Conservation (phyloP, 2,888 invertebrate species). For the Nomada goodeniana region DNA sequence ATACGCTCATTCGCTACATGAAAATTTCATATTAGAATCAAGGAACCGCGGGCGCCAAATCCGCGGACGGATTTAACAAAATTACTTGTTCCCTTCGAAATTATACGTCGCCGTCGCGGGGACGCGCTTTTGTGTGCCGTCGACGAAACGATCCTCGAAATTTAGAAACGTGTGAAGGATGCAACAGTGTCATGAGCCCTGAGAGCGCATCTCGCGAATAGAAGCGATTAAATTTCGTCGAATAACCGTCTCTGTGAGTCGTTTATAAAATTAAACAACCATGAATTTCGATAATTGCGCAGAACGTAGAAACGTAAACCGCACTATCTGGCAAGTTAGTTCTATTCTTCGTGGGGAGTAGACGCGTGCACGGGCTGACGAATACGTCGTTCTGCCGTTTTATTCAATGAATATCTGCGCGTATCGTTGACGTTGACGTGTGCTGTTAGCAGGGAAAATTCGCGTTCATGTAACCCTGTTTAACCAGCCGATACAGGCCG, state of each 20-base stretch:
- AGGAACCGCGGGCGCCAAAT: no score
- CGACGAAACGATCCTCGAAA: no score
- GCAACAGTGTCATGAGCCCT: not conserved
- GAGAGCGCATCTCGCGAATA: not conserved
- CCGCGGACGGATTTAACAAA: no score
- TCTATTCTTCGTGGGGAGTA: constrained; percentile 16
- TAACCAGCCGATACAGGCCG: constrained; percentile 34
- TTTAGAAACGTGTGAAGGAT: not conserved
- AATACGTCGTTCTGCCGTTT: constrained; percentile 48
- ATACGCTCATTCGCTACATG: no score
- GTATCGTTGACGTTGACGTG: constrained; percentile 45
- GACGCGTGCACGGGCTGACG: constrained; percentile 18
- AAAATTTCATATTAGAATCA: no score
- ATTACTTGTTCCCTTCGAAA: no score
- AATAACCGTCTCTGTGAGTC: no score
- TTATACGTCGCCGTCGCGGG: no score
- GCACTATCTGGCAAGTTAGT: constrained; percentile 30
- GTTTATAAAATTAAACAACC: not conserved
- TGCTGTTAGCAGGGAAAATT: constrained; percentile 50
- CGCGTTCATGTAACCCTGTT: constrained; percentile 47
- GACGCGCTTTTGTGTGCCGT: no score
- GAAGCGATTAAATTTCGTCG: constrained; percentile 15
- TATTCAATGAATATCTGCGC: constrained; percentile 57
- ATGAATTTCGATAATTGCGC: not conserved
- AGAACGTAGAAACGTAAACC: not conserved